Base-by-base conservation (phyloP, 2,888 invertebrate species). In the Cephonodes hylas region DNA sequence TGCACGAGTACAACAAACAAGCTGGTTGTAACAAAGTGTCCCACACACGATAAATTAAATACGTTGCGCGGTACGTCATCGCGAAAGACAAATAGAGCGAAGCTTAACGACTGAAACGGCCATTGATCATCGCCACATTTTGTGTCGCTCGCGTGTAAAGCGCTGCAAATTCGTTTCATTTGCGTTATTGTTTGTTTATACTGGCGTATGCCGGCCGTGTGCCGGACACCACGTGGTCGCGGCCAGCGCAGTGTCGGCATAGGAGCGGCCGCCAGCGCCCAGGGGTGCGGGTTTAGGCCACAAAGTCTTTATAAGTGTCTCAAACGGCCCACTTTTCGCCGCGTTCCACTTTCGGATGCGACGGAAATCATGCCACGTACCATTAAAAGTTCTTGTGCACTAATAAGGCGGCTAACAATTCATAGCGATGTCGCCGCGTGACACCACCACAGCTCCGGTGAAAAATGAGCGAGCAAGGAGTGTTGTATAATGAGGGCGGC, bases 341-440 rank as follows among this genome's bases (percentile, higher is more conserved):
- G 31, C 18, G 38, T 13, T 53, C 53, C 53, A 53, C 31, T 18
- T 53, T 53, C 18, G 31, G 31, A 15, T 15, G 27, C 18, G 53
- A 10, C 53, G 18, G 53, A 53, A 53, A 53, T 53, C 27, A 31
- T 31, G 53, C 27, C 31, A 10, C 53, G 31, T 53, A 31, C 18
- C 31, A 31, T 53, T 31, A 53, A 53, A 53, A 27, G 20, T 44
- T 27, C 48, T 53, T 18, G 27, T 18, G 31, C 53, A 10, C 31
- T 53, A 53, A 31, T 53, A 53, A 27, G 53, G 27, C 44, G 27
- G 13, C 22, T 23, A 65, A 67, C 67, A 67, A 66, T 63, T 70
- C 65, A 64, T 65, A 66, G 63, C 63, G 69, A 67, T 62, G 69
- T 61, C 62, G 42, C 45, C 18, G 20, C 53, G 34, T 22, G 31